A percentile compares a stretch with the other conserved stretches of the same genome.
phyloP scores from a whole-genome alignment of 2,888 invertebrate genomes.

The Argyra leucocephala region DNA sequence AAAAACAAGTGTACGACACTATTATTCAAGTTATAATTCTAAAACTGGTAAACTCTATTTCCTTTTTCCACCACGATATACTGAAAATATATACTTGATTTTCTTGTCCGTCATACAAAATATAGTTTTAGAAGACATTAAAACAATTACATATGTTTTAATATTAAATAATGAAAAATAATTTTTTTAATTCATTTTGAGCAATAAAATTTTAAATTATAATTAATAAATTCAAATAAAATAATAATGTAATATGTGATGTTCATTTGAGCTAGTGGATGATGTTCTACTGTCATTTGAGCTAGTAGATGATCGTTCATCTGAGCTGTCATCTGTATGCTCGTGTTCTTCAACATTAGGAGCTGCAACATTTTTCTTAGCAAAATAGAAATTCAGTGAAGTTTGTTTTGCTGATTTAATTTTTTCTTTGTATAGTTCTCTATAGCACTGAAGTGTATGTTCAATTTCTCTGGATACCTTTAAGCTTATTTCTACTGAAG shows the following conservation, averaged over 20 bases:
- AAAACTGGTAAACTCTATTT: no score
- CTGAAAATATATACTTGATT: no score
- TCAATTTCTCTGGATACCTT: conserved; percentile 14
- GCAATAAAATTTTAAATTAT: background rate
- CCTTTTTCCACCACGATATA: no score
- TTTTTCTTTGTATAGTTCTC: conserved; percentile 2
- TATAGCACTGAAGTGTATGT: conserved; percentile 10
- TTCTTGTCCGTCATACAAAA: no score
- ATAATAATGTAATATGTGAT: background rate
- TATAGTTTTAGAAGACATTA: no score
- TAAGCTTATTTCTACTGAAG: conserved; percentile 9
- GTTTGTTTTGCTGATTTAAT: conserved; percentile 13
- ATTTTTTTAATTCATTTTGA: no score
- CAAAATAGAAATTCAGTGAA: background rate
- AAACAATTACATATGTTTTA: conserved; percentile 5
- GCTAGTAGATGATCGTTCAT: conserved; percentile 1
- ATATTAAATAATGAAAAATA: background rate
- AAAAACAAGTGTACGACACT: no score
- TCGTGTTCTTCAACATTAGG: background rate
- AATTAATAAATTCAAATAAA: background rate
- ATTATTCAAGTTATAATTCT: no score
- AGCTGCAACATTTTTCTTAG: background rate
- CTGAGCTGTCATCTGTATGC: background rate
- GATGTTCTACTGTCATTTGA: background rate
- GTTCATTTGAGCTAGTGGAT: background rate